Evolutionary conservation across 2,113 vertebrate genomes (phyloP), one percentile per base, ranked within the genome.

Genomic region (Suricata suricatta): DNA sequence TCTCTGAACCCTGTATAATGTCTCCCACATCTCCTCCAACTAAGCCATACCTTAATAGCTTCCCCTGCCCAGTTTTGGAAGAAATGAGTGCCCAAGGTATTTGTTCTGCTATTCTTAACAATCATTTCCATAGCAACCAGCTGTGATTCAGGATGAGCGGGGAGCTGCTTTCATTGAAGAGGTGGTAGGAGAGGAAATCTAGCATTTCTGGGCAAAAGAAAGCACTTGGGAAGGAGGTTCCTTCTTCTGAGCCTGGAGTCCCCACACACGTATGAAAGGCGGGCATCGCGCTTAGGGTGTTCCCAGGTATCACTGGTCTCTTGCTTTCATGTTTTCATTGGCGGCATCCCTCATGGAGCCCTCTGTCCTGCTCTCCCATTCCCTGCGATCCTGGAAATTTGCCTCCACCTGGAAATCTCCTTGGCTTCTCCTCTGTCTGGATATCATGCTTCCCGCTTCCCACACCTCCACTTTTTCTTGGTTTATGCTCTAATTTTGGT

Each of bases 101-200:
- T 96, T 91, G 77, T 87, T 97, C 69, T 71, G 79, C 79, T 76
- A 52, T 83, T 41, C 14, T 4, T 77, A 69, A 69, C 33, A 69
- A 71, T 79, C 69, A 97, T 98, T 96, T 96, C 97, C 97, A 97
- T 96, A 94, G 96, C 95, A 98, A 98, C 96, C 90, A 90, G 89
- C 79, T 76, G 82, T 83, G 93, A 88, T 88, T 93, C 81, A 72
- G 81, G 76, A 74, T 52, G 81, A 91, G 52, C 72, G 68, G 21
- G 93, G 74, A 57, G 94, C 91, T 16, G 72, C 63, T 72, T 88
- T 66, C 2, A 4, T 64, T 81, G 41, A 85, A 64, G 92, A 52
- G 54, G 89, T 84, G 47, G 82, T 19, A 16, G 57, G 63, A 89
- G 74, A 91, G 74, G 54, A 69, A 31, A 83, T 52, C 57, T 88